Evolutionary conservation across 2,797 vertebrate species (phyloP), one percentile per base, ranked within the genome.

Genomic region (Prionace glauca): DNA sequence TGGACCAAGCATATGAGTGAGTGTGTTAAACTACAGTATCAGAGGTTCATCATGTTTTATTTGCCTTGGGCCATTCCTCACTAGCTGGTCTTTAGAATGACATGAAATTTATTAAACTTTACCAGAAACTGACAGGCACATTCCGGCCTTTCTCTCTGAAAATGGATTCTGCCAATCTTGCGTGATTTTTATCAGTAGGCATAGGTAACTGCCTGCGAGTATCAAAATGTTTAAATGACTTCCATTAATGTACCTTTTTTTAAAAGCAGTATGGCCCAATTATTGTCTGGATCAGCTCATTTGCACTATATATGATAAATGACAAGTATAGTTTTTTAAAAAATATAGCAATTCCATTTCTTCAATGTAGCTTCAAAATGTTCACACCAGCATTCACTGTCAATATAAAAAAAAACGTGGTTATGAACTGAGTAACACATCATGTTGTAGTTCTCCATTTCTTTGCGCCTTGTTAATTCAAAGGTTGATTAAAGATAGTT

Each of bases 91-190:
- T 97, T 97, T 96, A 97, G 96, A 97, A 96, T 96, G 97, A 97
- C 96, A 95, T 96, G 96, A 96, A 97, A 96, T 97, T 97, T 96
- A 96, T 97, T 97, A 96, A 96, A 96, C 96, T 97, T 97, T 96
- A 96, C 96, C 96, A 95, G 96, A 90, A 93, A 96, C 96, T 96
- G 95, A 96, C 96, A 97, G 97, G 95, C 96, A 96, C 96, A 96
- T 96, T 96, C 96, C 96, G 88, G 95, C 95, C 86, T 96, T 96
- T 92, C 96, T 96, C 96, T 96, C 95, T 79, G 96, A 96, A 96
- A 96, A 96, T 95, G 94, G 96, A 96, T 97, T 96, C 96, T 97
- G 96, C 96, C 97, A 96, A 96, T 96, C 96, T 96, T 29, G 87
- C 84, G n/a, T 56, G 95, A 72, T 90, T 95, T 77, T 77, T 95